Base-by-base conservation (phyloP, 2,797 vertebrate genomes). In the Cetoscarus ocellatus region DNA sequence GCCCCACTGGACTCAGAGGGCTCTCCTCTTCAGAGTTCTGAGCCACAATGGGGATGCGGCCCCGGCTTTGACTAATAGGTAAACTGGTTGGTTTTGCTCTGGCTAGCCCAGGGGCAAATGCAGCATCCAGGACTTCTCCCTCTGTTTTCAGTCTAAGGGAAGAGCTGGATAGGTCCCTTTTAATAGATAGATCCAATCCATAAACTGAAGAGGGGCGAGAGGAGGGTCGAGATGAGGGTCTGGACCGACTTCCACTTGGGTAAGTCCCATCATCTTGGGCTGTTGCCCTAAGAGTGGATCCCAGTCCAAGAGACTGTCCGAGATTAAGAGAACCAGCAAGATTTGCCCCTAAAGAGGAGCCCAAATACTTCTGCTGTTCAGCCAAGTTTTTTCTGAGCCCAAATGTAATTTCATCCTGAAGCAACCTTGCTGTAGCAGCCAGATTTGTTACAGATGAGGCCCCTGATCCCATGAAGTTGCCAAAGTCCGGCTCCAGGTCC, bases 1-100 rank as follows among this genome's bases (percentile, higher is more conserved):
- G 96, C 17, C 98, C 98, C 86, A 99, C 98, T 0, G 98, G 98
- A 91, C 98, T 99, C 72, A 99, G 88, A 62, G 98, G 98, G 84
- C 98, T 99, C 83, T 99, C 98, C 77, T 99, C 98, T 84, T 99
- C 98, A 42, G 98, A 99, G 88, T 99, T 99, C 90, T 99, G 98
- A 0, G 98, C 97, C 85, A 99, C 97, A 81, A 99, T 98, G 40
- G 98, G 97, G 81, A 99, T 99, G 54, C 98, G 95, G 64, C 98
- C 98, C 79, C 98, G 95, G 71, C 98, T 99, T 92, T 99, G 98
- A 93, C 98, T 99, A 83, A 99, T 99, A 51, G 98, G 98, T 83
- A 99, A 94, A 92, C 98, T 99, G 39, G 97, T 97, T 19, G 98
- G 98, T 85, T 99, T 99, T 85, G 95, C 92, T 93, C 98, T 96